These are phyloP conservation scores for Periplaneta americana DNA, from an alignment of 1,140 invertebrate genomes.

Conservation along the genomic window DNA sequence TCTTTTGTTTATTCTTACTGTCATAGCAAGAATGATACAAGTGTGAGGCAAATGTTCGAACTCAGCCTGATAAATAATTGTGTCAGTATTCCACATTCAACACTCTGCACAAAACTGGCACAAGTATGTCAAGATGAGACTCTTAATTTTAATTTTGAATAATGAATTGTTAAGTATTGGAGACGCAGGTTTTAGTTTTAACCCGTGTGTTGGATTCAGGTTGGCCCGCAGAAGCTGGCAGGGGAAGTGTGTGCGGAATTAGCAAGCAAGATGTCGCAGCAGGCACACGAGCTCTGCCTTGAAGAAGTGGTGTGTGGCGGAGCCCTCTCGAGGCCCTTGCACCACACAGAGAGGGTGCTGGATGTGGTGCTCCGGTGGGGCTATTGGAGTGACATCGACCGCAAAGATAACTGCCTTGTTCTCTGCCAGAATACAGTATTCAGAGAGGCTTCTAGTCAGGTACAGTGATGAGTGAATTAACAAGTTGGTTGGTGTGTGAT, in stretches of 20 bases:
- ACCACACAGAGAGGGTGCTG: conserved; percentile 70
- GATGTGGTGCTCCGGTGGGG: conserved; percentile 67
- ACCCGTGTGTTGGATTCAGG: conserved; percentile 46
- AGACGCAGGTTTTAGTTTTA: too few species aligned
- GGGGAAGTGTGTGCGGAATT: conserved; percentile 66
- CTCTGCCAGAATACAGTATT: conserved; percentile 50
- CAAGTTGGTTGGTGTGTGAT: too few species aligned
- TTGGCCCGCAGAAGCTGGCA: conserved; percentile 70
- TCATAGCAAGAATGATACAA: too few species aligned
- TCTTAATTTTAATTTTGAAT: too few species aligned
- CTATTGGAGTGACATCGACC: conserved; percentile 75
- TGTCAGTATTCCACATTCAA: too few species aligned
- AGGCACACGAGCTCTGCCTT: conserved; percentile 58
- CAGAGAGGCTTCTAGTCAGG: conserved; percentile 43
- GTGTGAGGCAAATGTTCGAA: too few species aligned
- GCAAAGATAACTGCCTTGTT: conserved; percentile 75
- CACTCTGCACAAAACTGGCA: too few species aligned
- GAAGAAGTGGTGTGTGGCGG: conserved; percentile 72
- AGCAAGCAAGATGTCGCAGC: conserved; percentile 43
- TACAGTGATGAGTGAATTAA: too few species aligned
- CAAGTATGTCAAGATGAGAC: too few species aligned
- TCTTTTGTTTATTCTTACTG: too few species aligned
- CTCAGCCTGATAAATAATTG: too few species aligned
- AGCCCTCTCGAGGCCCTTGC: conserved; percentile 64
- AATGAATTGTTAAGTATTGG: too few species aligned